Evolutionary conservation across 2,113 vertebrate species (phyloP).

Genomic region (Muntiacus muntjak): DNA sequence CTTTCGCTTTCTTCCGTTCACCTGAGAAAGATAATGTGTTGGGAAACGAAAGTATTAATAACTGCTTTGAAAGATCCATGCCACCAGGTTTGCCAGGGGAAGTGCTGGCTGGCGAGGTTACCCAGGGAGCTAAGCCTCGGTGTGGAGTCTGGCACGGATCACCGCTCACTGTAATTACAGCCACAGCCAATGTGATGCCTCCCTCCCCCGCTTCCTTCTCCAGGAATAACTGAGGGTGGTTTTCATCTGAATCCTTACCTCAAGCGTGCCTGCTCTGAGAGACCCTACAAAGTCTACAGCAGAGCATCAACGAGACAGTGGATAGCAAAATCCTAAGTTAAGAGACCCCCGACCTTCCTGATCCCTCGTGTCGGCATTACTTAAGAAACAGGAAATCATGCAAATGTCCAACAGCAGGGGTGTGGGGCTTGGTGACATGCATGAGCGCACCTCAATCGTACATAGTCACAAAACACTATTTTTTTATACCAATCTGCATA

Average conservation of each 20-base stretch:
- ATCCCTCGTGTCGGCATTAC: background rate
- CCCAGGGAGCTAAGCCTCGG: background rate
- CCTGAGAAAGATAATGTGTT: background rate
- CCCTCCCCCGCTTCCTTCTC: background rate
- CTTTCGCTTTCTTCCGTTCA: background rate
- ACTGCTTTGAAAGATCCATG: background rate
- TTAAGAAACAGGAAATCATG: background rate
- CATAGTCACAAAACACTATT: background rate
- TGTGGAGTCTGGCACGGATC: background rate
- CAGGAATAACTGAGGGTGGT: background rate
- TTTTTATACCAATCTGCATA: background rate
- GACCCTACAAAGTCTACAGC: background rate
- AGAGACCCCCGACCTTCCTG: background rate
- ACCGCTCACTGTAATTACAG: background rate
- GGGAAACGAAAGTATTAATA: background rate
- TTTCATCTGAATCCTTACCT: background rate
- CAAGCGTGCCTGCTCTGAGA: fast-evolving
- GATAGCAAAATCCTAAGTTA: background rate
- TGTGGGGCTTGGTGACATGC: background rate
- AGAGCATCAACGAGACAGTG: fast-evolving
- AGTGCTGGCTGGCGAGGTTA: background rate
- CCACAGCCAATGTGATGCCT: fast-evolving
- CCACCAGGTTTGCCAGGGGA: background rate
- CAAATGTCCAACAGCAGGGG: background rate
- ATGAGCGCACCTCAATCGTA: background rate